A percentile compares a stretch with the other conserved stretches of the same genome.
Conservation (phyloP, 2,888 invertebrate species). For the Drosophila robusta region DNA sequence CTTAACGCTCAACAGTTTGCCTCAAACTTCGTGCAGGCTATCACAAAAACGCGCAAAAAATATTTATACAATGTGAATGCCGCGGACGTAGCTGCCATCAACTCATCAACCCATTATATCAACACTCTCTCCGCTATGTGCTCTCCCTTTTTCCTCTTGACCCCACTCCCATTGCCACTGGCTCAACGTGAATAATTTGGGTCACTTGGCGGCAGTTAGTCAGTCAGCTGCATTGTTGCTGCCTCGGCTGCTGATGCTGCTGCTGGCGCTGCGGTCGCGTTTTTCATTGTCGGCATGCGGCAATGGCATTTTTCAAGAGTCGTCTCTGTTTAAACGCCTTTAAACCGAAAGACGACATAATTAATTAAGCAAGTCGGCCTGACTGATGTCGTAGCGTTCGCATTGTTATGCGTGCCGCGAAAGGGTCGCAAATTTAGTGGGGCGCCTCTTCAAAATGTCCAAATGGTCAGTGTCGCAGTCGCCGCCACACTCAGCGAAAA, state of each 20-base stretch:
- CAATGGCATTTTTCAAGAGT: slow-evolving; percentile 77
- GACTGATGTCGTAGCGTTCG: slow-evolving; percentile 65
- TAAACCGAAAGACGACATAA: slow-evolving; percentile 81
- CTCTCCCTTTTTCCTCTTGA: background rate
- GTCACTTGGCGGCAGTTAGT: slow-evolving; percentile 80
- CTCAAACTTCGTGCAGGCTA: slow-evolving; percentile 41
- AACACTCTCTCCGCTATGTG: background rate
- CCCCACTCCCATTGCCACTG: slow-evolving; percentile 12
- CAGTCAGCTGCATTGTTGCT: slow-evolving; percentile 77
- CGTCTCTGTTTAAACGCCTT: slow-evolving; percentile 71
- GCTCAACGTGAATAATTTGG: slow-evolving; percentile 77
- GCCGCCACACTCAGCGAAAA: background rate
- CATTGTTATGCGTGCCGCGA: slow-evolving; percentile 73
- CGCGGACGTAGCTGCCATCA: slow-evolving; percentile 47
- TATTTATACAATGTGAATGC: slow-evolving; percentile 68
- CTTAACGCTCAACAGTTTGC: slow-evolving; percentile 21
- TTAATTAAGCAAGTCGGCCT: slow-evolving; percentile 76
- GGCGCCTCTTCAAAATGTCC: slow-evolving; percentile 29
- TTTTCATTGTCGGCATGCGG: slow-evolving; percentile 81
- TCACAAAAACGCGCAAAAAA: slow-evolving; percentile 69
- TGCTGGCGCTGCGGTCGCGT: slow-evolving; percentile 72
- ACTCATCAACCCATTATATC: slow-evolving; percentile 38
- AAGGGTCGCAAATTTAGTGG: slow-evolving; percentile 62
- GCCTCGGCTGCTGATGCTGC: slow-evolving; percentile 21
- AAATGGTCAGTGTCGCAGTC: slow-evolving; percentile 43